Evolutionary conservation across 1,140 invertebrate genomes (phyloP).

Genomic region (Tachypleus tridentatus): DNA sequence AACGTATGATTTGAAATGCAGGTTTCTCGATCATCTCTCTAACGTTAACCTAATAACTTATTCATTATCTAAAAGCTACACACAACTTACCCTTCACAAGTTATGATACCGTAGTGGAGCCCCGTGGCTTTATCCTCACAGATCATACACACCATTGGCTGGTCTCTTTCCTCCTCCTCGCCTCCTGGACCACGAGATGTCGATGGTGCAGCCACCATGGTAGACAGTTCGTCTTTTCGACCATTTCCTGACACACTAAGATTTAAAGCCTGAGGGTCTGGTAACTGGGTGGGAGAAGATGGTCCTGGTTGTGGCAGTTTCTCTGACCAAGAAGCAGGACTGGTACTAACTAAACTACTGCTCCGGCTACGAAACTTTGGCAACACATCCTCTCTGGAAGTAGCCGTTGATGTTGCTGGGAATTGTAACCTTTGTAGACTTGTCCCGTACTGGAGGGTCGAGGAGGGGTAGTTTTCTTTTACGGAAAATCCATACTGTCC

Average conservation of each 20-base stretch:
- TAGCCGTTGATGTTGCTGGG: neutral
- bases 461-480: no score
- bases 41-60: no score
- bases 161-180: slow-evolving; percentile 41
- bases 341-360: neutral
- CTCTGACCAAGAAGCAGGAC: no score
- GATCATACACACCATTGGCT: slow-evolving; percentile 95
- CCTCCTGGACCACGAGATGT: slow-evolving; percentile 20
- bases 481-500: no score
- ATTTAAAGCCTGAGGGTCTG: slow-evolving; percentile 15
- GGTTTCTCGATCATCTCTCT: no score
- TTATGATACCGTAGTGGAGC: slow-evolving; percentile 95
- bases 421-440: no score
- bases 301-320: neutral
- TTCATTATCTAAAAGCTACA: no score
- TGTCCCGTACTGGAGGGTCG: no score
- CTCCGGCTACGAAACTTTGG: neutral
- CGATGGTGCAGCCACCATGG: slow-evolving; percentile 20
- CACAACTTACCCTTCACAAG: slow-evolving; percentile 71
- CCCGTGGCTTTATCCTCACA: slow-evolving; percentile 94
- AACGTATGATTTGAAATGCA: no score
- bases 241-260: slow-evolving; percentile 35
- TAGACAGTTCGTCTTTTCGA: no score
- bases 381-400: neutral
- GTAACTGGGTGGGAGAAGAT: neutral